phyloP scores from a whole-genome alignment of 2,888 invertebrate genomes.

The Scaptomyza parva region DNA sequence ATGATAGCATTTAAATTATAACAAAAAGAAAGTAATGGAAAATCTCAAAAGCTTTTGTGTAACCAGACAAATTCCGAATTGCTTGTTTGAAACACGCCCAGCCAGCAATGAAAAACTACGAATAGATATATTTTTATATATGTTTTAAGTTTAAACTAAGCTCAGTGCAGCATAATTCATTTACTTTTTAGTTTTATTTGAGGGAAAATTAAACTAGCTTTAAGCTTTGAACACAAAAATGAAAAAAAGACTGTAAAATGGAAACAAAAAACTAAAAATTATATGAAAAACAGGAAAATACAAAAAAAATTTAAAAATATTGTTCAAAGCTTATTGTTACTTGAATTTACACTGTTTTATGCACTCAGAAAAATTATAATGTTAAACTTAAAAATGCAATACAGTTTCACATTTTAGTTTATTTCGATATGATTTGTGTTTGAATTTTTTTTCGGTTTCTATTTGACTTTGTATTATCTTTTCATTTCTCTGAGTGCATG shows the following conservation, averaged over 20 bases:
- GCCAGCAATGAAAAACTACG: constrained; percentile 32
- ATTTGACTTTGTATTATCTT: too few relatives aligned
- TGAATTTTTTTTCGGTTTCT: too few relatives aligned
- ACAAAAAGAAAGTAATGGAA: constrained; percentile 22
- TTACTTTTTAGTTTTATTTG: constrained; percentile 1
- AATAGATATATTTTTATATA: constrained; percentile 65
- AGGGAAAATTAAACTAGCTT: constrained; percentile 25
- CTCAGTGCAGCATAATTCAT: constrained; percentile 37
- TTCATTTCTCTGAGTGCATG: too few relatives aligned
- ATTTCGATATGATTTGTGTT: too few relatives aligned
- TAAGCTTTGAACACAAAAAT: constrained; percentile 41
- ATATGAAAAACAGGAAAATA: constrained; percentile 45
- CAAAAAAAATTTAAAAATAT: background rate
- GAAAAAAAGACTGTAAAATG: constrained; percentile 58
- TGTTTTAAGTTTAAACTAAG: constrained; percentile 62
- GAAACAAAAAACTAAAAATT: constrained; percentile 37
- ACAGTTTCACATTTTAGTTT: too few relatives aligned
- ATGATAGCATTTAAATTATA: constrained; percentile 65
- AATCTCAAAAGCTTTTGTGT: constrained; percentile 61
- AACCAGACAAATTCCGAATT: constrained; percentile 42
- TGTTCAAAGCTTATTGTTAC: constrained; percentile 39
- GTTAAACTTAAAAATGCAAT: too few relatives aligned
- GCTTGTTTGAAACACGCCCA: constrained; percentile 29
- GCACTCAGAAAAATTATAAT: background rate
- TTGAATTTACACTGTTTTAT: background rate